phyloP scores from a whole-genome alignment of 1,140 invertebrate species.

The Matsumurasca onukii region DNA sequence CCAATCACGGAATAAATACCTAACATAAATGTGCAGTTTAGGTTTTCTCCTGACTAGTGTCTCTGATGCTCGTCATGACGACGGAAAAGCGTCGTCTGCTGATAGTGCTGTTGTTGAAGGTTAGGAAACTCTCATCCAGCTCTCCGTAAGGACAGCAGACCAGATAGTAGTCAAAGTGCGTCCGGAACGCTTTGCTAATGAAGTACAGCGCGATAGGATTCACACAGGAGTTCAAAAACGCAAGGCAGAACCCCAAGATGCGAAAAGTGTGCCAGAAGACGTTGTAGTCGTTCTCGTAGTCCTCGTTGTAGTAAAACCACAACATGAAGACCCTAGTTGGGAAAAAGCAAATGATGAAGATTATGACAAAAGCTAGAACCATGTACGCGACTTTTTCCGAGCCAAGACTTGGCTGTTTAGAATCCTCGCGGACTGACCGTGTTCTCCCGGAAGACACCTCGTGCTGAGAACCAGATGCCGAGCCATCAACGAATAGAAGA shows the following conservation, averaged over 20 bases:
- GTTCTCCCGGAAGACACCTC: slow-evolving; percentile 74
- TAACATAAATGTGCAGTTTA: too few relatives aligned
- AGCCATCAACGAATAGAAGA: slow-evolving; percentile 89
- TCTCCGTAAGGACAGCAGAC: slow-evolving; percentile 53
- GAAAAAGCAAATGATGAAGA: slow-evolving; percentile 91
- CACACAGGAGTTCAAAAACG: slow-evolving; percentile 90
- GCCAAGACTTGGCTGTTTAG: slow-evolving; percentile 58
- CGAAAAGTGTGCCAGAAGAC: slow-evolving; percentile 80
- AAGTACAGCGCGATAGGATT: slow-evolving; percentile 93
- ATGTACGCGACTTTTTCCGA: slow-evolving; percentile 78
- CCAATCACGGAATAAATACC: too few relatives aligned
- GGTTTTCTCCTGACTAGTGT: slow-evolving; percentile 17
- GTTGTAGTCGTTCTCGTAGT: slow-evolving; percentile 69
- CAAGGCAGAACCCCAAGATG: slow-evolving; percentile 83
- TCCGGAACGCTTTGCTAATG: slow-evolving; percentile 85
- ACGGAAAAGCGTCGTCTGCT: slow-evolving; percentile 39
- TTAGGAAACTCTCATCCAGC: slow-evolving; percentile 33
- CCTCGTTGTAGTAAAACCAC: slow-evolving; percentile 82
- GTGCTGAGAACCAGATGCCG: slow-evolving; percentile 78
- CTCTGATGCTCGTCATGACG: background rate
- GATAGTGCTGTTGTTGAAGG: slow-evolving; percentile 35
- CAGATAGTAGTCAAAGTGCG: slow-evolving; percentile 88
- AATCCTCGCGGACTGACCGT: slow-evolving; percentile 56
- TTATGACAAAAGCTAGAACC: slow-evolving; percentile 91
- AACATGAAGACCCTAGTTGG: slow-evolving; percentile 82